Percentiles rank a stretch among this genome's conserved stretches.
These are phyloP conservation scores for Sebastes diaconus DNA, from an alignment of 2,797 vertebrate species.

Conservation along the genomic window DNA sequence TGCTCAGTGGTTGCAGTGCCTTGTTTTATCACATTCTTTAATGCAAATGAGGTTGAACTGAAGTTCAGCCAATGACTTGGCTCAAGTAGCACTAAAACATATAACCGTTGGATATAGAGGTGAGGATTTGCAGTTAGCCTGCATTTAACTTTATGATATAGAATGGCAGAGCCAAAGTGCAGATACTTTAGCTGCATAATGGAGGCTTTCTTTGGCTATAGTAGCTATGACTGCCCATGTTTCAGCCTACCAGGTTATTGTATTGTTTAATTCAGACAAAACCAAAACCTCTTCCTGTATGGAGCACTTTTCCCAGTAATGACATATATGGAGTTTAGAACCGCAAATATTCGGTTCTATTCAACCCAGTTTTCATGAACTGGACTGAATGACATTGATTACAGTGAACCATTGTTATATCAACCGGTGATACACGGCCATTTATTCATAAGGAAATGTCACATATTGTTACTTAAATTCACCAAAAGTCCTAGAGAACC, in stretches of 20 bases:
- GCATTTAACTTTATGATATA: background rate
- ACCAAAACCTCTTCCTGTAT: background rate
- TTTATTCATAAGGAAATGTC: constrained; percentile 64
- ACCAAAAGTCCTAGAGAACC: constrained; percentile 39
- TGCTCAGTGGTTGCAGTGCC: background rate
- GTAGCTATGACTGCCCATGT: background rate
- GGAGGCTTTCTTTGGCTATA: background rate
- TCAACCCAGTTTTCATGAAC: constrained; percentile 1
- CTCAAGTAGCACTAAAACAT: too few species aligned
- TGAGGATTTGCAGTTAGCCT: too few species aligned
- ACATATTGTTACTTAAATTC: constrained; percentile 60
- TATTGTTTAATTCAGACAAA: background rate
- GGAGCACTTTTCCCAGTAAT: background rate
- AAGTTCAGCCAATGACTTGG: too few species aligned
- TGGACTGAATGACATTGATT: constrained; percentile 36
- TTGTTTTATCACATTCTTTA: background rate
- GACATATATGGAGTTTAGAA: background rate
- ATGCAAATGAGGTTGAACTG: too few species aligned
- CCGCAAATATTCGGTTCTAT: background rate
- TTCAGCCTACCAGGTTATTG: background rate
- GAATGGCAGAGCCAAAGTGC: background rate
- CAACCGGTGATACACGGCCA: constrained; percentile 30
- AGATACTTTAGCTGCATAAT: background rate
- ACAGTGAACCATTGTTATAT: constrained; percentile 24
- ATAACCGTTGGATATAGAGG: too few species aligned